Evolutionary conservation across 2,113 vertebrate species (phyloP).

Genomic region (Platysternon megacephalum): DNA sequence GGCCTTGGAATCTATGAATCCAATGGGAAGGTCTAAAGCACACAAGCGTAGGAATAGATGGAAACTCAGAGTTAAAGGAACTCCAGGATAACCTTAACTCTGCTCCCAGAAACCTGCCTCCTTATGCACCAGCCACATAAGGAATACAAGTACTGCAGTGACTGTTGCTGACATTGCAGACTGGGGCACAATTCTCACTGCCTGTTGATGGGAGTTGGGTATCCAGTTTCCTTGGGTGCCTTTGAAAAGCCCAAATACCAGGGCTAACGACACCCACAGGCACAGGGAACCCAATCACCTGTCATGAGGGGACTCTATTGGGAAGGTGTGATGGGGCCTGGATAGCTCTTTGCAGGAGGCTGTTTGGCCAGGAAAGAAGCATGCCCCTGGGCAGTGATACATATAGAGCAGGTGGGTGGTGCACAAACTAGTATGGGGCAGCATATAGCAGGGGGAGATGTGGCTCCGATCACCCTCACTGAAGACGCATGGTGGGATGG

Average conservation of each 20-base stretch:
- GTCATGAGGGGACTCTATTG: not conserved
- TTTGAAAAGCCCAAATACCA: not conserved
- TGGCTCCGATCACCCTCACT: not conserved
- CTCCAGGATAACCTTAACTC: not conserved
- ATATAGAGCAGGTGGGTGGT: not conserved
- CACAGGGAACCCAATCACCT: not conserved
- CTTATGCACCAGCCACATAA: not conserved
- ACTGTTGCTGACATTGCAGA: not conserved
- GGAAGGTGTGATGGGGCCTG: not conserved
- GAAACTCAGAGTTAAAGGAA: not conserved
- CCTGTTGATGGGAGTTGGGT: not conserved
- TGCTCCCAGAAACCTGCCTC: not conserved
- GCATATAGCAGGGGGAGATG: not conserved
- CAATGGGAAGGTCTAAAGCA: not conserved
- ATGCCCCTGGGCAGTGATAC: not conserved
- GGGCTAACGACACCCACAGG: not conserved
- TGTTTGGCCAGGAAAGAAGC: not conserved
- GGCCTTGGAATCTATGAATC: not conserved
- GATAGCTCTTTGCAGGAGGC: not conserved
- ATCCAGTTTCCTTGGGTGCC: not conserved
- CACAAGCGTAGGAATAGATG: not conserved
- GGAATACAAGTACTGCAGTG: not conserved
- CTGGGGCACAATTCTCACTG: not conserved
- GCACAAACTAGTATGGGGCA: not conserved
- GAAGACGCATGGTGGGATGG: not conserved